Conservation (phyloP, 2,888 invertebrate genomes). For the Frankliniella intonsa region DNA sequence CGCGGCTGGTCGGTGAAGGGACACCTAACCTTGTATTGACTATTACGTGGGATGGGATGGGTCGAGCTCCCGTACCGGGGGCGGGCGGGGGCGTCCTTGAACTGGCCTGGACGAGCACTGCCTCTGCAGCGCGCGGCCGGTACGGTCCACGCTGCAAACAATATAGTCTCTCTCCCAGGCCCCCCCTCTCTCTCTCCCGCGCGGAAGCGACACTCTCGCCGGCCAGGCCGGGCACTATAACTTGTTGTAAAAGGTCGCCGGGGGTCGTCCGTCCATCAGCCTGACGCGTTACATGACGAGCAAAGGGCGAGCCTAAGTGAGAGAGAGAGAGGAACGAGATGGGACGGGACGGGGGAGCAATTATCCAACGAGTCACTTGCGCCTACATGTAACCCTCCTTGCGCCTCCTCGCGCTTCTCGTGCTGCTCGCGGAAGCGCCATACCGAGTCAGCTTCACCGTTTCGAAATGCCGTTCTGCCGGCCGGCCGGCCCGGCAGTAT, state of each 20-base stretch:
- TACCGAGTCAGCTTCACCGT: too few relatives aligned
- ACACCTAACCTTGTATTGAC: slow-evolving; percentile 9
- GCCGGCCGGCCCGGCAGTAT: too few relatives aligned
- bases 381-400: too few relatives aligned
- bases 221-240: not conserved
- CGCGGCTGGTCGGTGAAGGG: not conserved
- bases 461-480: too few relatives aligned
- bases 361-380: too few relatives aligned
- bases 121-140: not conserved
- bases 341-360: too few relatives aligned
- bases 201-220: not conserved
- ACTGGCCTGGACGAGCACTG: not conserved
- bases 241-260: not conserved
- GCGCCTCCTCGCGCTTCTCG: too few relatives aligned
- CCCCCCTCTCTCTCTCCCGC: too few relatives aligned
- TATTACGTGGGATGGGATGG: not conserved
- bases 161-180: too few relatives aligned
- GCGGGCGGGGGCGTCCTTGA: not conserved
- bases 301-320: not conserved
- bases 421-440: too few relatives aligned
- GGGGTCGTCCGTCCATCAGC: not conserved
- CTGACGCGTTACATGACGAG: not conserved
- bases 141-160: too few relatives aligned
- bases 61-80: not conserved
- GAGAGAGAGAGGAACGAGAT: too few relatives aligned